Evolutionary conservation across 2,113 vertebrate genomes (phyloP).

Genomic region (Corydoras sp.): DNA sequence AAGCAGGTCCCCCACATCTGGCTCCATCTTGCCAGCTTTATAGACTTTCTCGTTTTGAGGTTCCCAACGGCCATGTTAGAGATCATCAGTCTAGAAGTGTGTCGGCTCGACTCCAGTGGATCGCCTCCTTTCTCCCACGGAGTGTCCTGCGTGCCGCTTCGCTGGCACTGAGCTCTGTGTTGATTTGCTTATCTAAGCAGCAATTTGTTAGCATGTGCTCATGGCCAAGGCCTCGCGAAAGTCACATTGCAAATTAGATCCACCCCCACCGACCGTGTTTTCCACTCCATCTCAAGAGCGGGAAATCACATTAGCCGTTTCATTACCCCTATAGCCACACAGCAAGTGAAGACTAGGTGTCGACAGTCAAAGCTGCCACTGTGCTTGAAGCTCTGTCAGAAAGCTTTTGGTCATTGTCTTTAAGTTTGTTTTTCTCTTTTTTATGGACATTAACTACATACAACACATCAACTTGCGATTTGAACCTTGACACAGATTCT

Average conservation of each 20-base stretch:
- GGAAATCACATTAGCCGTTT: conserved; percentile 67
- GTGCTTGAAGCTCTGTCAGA: neutral
- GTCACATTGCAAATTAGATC: conserved; percentile 66
- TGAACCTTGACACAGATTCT: too few species aligned
- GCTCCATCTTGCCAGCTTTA: neutral
- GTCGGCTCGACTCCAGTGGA: neutral
- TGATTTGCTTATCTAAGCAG: conserved; percentile 68
- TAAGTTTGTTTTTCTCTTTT: too few species aligned
- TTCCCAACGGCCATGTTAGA: conserved; percentile 4
- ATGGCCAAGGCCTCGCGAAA: conserved; percentile 57
- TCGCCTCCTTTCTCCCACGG: conserved; percentile 16
- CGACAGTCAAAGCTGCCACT: neutral
- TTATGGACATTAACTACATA: neutral
- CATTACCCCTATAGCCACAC: conserved; percentile 51
- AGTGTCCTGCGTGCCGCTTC: conserved; percentile 46
- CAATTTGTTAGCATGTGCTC: conserved; percentile 62
- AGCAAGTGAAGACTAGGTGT: conserved; percentile 17
- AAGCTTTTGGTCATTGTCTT: too few species aligned
- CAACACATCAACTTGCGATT: too few species aligned
- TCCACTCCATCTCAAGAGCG: conserved; percentile 57
- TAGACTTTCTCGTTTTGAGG: neutral
- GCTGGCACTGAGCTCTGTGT: conserved; percentile 47
- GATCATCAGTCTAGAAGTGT: conserved; percentile 11
- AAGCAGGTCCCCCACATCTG: conserved; percentile 8
- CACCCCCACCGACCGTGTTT: conserved; percentile 59